These are phyloP conservation scores for Pelagia noctiluca DNA, from an alignment of 30 jellyfish, hydroid and myxozoan species.

Conservation along the genomic window DNA sequence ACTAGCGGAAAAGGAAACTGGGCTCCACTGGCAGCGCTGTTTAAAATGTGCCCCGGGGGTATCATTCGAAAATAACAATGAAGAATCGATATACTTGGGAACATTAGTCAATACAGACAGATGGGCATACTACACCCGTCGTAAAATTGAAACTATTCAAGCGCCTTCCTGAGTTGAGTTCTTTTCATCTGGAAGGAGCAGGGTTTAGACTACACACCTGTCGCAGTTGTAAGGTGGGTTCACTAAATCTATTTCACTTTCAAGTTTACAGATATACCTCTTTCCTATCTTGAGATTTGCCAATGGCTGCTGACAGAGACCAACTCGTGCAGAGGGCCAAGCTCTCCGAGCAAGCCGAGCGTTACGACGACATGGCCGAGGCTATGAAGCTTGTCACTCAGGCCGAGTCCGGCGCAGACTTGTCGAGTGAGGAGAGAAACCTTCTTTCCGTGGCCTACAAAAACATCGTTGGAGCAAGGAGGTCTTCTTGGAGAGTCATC, in stretches of 20 bases:
- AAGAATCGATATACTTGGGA: too few relatives aligned
- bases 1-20: too few relatives aligned
- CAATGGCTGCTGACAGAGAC: constrained; percentile 76
- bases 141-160: constrained; percentile 12
- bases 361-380: constrained; percentile 98
- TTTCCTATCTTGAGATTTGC: neutral
- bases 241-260: neutral
- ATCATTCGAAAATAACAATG: too few relatives aligned
- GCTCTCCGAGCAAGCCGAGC: constrained; percentile 98
- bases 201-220: constrained; percentile 40
- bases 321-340: constrained; percentile 85
- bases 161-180: constrained; percentile 20
- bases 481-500: constrained; percentile 98
- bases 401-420: constrained; percentile 73
- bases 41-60: too few relatives aligned
- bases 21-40: too few relatives aligned
- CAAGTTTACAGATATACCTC: neutral
- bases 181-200: constrained; percentile 42
- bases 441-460: constrained; percentile 98
- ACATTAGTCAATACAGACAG: constrained; percentile 16
- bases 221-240: neutral
- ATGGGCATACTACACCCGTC: neutral
- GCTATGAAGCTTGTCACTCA: constrained; percentile 94
- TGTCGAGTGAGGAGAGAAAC: constrained; percentile 94
- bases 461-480: constrained; percentile 97